Percentiles rank a stretch among this genome's conserved stretches.
These are phyloP conservation scores for Chromis chromis DNA, from an alignment of 2,797 vertebrate genomes.

Conservation along the genomic window DNA sequence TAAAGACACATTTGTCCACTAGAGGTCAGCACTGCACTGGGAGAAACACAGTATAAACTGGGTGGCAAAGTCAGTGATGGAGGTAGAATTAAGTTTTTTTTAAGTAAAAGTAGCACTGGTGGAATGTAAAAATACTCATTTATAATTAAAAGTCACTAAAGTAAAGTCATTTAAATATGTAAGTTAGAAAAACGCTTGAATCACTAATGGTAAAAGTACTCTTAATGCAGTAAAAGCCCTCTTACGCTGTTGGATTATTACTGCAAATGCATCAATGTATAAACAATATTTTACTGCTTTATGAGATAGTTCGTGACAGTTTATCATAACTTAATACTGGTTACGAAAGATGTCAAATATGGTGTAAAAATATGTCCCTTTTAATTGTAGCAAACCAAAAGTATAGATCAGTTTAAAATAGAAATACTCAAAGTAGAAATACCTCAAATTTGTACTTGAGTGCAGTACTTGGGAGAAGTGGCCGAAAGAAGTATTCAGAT, in stretches of 20 bases:
- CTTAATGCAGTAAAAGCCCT: background rate
- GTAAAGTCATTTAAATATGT: background rate
- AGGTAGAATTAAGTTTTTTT: background rate
- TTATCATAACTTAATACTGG: background rate
- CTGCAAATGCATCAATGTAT: background rate
- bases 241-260: background rate
- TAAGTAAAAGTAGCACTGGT: background rate
- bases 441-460: background rate
- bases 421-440: background rate
- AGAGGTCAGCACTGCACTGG: conserved; percentile 72
- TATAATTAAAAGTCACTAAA: background rate
- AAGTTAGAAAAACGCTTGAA: background rate
- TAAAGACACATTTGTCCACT: conserved; percentile 68
- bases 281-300: background rate
- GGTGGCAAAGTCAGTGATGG: background rate
- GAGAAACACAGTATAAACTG: background rate
- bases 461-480: background rate
- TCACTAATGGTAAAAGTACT: background rate
- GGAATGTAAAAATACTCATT: background rate
- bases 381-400: background rate
- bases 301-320: background rate
- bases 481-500: background rate
- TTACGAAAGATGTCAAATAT: background rate
- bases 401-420: background rate
- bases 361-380: background rate